A percentile compares a stretch with the other conserved stretches of the same genome.
Evolutionary conservation across 2,113 vertebrate genomes (phyloP).

Genomic region (Choloepus hoffmanni): DNA sequence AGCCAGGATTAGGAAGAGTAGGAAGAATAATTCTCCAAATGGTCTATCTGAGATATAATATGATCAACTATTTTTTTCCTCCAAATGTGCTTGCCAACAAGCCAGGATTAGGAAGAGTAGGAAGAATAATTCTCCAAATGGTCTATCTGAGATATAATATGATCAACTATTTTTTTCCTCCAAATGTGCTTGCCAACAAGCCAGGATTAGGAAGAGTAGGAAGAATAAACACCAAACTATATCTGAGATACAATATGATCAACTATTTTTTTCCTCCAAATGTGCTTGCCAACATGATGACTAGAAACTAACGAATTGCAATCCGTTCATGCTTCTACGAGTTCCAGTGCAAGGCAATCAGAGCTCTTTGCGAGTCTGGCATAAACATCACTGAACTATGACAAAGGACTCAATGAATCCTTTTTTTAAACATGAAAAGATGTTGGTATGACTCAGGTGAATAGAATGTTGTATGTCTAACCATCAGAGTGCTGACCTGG

Average conservation of each 20-base stretch:
- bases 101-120: too few species aligned
- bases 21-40: too few species aligned
- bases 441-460: slow-evolving; percentile 53
- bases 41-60: too few species aligned
- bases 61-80: too few species aligned
- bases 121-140: slow-evolving; percentile 64
- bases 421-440: slow-evolving; percentile 73
- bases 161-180: slow-evolving; percentile 64
- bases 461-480: background rate
- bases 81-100: too few species aligned
- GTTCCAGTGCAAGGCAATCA: slow-evolving; percentile 59
- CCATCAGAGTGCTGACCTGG: background rate
- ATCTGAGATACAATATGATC: too few species aligned
- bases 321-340: slow-evolving; percentile 53
- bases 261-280: too few species aligned
- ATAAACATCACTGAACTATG: slow-evolving; percentile 41
- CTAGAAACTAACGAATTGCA: slow-evolving; percentile 73
- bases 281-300: too few species aligned
- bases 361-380: slow-evolving; percentile 68
- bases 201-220: slow-evolving; percentile 70
- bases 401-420: slow-evolving; percentile 60
- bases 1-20: slow-evolving; percentile 69
- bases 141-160: slow-evolving; percentile 65
- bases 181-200: slow-evolving; percentile 70
- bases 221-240: too few species aligned